Percentiles rank a stretch among this genome's conserved stretches.
These are phyloP conservation scores for Bucorvus abyssinicus DNA, from an alignment of 2,797 vertebrate genomes.

Conservation along the genomic window DNA sequence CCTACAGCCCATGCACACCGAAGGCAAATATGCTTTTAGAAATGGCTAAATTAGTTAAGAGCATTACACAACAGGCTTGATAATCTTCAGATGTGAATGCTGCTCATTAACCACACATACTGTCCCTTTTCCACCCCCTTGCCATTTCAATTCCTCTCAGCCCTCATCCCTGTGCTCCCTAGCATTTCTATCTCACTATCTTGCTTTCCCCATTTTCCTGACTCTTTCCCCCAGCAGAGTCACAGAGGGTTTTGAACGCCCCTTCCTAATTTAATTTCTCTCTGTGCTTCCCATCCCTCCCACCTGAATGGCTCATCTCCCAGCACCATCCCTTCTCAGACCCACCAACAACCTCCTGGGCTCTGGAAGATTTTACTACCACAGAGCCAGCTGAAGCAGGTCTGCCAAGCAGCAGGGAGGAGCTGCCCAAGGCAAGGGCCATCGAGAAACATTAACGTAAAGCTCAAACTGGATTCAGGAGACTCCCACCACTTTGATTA, in stretches of 20 bases:
- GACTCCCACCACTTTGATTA: too few species aligned
- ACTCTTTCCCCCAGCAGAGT: neutral
- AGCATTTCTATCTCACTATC: neutral
- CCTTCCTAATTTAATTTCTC: neutral
- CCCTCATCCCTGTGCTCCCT: neutral
- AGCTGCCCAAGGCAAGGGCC: neutral
- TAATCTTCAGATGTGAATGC: neutral
- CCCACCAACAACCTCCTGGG: rapidly evolving
- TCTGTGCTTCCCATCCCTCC: neutral
- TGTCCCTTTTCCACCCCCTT: too few species aligned
- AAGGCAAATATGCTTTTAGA: neutral
- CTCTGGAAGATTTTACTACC: neutral
- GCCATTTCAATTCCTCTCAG: neutral
- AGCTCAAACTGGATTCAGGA: neutral
- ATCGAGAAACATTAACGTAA: too few species aligned
- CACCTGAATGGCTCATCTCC: neutral
- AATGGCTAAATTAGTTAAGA: neutral
- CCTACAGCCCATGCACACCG: rapidly evolving
- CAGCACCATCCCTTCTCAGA: rapidly evolving
- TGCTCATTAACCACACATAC: neutral
- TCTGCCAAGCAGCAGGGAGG: neutral
- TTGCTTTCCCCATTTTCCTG: neutral
- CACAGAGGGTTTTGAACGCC: rapidly evolving
- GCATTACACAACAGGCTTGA: neutral
- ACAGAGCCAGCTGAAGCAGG: neutral